Evolutionary conservation across 2,113 vertebrate genomes (phyloP).

Genomic region (Marmota flaviventris): DNA sequence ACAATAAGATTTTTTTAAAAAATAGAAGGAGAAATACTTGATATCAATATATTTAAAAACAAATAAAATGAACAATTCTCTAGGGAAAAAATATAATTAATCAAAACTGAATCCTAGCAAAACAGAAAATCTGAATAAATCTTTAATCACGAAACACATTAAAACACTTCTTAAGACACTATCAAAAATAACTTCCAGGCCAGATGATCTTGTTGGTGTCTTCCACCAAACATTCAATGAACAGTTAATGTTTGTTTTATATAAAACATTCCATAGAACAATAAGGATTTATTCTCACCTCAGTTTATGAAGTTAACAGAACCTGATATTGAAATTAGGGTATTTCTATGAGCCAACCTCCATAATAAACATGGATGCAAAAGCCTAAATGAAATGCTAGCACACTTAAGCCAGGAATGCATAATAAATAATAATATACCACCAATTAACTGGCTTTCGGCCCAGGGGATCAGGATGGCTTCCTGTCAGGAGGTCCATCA

Average conservation of each 20-base stretch:
- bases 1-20: background rate
- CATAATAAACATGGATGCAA: background rate
- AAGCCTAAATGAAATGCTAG: conserved; percentile 27
- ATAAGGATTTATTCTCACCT: background rate
- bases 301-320: conserved; percentile 8
- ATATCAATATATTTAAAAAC: conserved; percentile 40
- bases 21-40: conserved; percentile 8
- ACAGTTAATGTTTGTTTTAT: background rate
- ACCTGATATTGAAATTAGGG: background rate
- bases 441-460: background rate
- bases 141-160: background rate
- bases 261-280: conserved; percentile 32
- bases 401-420: background rate
- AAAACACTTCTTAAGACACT: conserved; percentile 29
- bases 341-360: background rate
- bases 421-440: background rate
- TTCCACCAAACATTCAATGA: conserved; percentile 5
- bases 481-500: background rate
- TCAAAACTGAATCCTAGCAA: background rate
- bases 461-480: background rate
- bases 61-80: background rate
- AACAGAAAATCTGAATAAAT: conserved; percentile 21
- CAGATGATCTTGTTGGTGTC: background rate
- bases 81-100: background rate
- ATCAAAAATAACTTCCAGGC: background rate